Conservation (phyloP, 1,140 invertebrate species). For the Caenorhabditis latens region DNA sequence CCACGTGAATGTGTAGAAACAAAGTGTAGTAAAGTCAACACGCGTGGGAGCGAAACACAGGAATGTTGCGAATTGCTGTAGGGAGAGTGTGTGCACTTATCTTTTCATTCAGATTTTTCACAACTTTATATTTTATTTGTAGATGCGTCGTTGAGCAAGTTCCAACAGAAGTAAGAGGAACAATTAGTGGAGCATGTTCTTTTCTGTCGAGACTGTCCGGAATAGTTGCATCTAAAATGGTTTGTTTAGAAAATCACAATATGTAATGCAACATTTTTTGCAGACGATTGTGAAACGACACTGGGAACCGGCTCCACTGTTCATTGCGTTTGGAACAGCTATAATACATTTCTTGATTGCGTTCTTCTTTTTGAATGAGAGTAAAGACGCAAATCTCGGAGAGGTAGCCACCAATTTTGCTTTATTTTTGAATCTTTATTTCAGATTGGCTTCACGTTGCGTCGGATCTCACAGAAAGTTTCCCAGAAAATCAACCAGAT, state of each 20-base stretch:
- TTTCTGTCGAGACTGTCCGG: slow-evolving; percentile 25
- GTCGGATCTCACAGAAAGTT: slow-evolving; percentile 13
- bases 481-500: slow-evolving; percentile 40
- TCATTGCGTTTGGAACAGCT: not conserved
- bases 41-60: not conserved
- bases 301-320: slow-evolving; percentile 21
- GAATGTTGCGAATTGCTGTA: no score
- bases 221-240: slow-evolving; percentile 36
- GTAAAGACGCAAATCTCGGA: slow-evolving; percentile 32
- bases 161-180: slow-evolving; percentile 27
- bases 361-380: slow-evolving; percentile 40
- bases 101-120: no score
- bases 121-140: no score
- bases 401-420: not conserved
- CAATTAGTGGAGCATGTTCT: slow-evolving; percentile 35
- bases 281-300: slow-evolving; percentile 33
- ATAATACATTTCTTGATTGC: slow-evolving; percentile 42
- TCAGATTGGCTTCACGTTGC: slow-evolving; percentile 22
- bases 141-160: slow-evolving; percentile 26
- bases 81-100: not conserved
- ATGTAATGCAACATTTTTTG: no score
- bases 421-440: not conserved
- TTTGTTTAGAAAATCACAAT: not conserved
- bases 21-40: not conserved
- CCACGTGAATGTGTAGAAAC: not conserved